A percentile compares a stretch with the other conserved stretches of the same genome.
phyloP scores from a whole-genome alignment of 2,113 vertebrate species.

The Alces alces region DNA sequence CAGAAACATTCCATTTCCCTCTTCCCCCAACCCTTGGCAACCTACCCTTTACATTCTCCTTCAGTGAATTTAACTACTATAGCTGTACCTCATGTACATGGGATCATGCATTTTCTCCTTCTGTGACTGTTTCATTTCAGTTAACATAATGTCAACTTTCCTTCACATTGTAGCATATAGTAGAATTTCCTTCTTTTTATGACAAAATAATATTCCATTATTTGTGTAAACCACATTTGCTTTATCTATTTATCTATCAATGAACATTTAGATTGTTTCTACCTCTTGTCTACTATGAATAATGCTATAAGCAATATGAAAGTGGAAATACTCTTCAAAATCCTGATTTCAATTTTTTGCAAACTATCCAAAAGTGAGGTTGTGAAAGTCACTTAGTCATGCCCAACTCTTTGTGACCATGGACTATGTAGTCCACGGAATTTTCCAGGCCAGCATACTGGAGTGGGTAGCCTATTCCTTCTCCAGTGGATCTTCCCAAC shows the following conservation, averaged over 20 bases:
- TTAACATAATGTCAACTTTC: background rate
- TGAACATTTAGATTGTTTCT: background rate
- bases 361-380: background rate
- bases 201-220: background rate
- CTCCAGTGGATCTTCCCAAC: fast-evolving
- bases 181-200: background rate
- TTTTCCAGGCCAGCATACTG: background rate
- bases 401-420: background rate
- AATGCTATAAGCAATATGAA: background rate
- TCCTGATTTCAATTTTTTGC: background rate
- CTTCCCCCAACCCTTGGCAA: background rate
- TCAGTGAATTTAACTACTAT: background rate
- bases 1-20: background rate
- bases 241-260: background rate
- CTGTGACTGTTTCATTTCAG: background rate
- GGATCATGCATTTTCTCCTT: background rate
- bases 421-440: fast-evolving
- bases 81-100: background rate
- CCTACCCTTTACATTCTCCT: background rate
- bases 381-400: background rate
- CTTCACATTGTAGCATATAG: background rate
- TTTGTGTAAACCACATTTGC: background rate
- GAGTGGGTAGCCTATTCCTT: background rate
- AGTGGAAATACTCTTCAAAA: background rate
- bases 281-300: background rate